These are phyloP conservation scores for Halcyon senegalensis DNA, from an alignment of 2,113 vertebrate species.

Conservation along the genomic window DNA sequence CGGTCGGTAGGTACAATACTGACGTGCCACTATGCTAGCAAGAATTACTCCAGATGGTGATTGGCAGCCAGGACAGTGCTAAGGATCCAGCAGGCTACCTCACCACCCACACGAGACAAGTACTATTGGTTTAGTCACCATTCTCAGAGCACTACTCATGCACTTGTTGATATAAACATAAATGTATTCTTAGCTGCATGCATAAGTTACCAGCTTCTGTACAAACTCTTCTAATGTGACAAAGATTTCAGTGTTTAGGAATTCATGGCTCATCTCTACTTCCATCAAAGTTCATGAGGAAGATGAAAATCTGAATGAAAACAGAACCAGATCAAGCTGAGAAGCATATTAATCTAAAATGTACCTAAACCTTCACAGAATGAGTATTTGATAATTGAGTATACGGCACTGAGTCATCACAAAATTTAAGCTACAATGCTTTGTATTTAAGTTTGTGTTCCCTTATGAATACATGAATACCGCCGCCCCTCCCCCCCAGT, in stretches of 20 bases:
- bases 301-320: neutral
- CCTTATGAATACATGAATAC: neutral
- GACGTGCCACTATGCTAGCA: accelerated
- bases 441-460: neutral
- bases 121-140: neutral
- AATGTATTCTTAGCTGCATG: neutral
- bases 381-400: neutral
- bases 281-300: neutral
- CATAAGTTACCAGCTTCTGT: neutral
- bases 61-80: neutral
- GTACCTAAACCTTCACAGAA: neutral
- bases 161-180: neutral
- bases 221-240: neutral
- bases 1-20: neutral
- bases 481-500: neutral
- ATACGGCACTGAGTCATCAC: neutral
- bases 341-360: neutral
- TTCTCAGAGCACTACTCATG: neutral
- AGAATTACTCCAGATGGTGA: neutral
- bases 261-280: neutral
- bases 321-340: neutral
- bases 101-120: neutral
- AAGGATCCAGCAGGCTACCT: neutral
- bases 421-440: neutral
- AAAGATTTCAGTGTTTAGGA: neutral